Conservation (phyloP, 2,888 invertebrate species). For the Ceriagrion tenellum region DNA sequence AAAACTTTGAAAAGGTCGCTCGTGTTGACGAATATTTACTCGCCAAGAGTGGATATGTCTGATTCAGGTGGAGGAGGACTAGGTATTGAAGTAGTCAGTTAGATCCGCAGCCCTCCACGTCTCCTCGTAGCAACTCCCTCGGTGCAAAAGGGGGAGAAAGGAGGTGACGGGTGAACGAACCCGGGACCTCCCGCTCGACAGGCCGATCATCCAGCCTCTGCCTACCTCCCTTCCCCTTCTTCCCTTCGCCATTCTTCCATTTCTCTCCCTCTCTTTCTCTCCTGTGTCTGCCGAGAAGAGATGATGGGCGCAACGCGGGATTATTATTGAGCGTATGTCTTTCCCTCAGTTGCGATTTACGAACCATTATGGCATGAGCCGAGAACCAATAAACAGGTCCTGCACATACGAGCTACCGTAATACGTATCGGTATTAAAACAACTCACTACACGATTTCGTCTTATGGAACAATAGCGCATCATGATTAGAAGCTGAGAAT, state of each 20-base stretch:
- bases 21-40: background rate
- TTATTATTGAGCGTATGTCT: too few species aligned
- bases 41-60: background rate
- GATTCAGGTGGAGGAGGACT: constrained; percentile 8
- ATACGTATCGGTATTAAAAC: too few species aligned
- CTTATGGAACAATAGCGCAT: too few species aligned
- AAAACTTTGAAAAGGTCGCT: too few species aligned
- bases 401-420: too few species aligned
- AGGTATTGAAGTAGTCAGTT: background rate
- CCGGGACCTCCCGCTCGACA: constrained; percentile 42
- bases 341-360: too few species aligned
- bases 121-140: background rate
- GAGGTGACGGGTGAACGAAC: constrained; percentile 49
- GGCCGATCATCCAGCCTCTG: constrained; percentile 32
- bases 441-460: too few species aligned
- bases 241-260: constrained; percentile 5
- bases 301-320: too few species aligned
- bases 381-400: too few species aligned
- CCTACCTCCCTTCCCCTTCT: background rate
- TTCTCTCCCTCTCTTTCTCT: background rate
- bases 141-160: background rate
- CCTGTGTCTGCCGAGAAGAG: background rate
- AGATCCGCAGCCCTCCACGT: background rate
- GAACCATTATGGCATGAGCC: too few species aligned
- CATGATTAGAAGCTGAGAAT: too few species aligned